Percentiles rank a stretch among this genome's conserved stretches.
Evolutionary conservation across 2,888 invertebrate species (phyloP).

Genomic region (Drosophila glabriapex): DNA sequence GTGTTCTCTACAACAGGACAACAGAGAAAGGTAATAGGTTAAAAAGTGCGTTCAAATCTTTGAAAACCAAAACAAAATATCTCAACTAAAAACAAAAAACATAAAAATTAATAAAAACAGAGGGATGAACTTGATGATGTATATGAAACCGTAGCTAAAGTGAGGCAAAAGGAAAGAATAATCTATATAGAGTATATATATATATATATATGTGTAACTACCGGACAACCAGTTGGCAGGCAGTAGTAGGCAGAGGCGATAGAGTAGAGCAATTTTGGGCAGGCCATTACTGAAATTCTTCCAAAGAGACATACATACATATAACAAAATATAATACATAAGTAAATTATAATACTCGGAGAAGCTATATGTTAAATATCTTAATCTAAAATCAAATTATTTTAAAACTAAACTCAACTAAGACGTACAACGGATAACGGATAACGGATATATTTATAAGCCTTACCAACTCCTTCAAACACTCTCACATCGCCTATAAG

Average conservation of each 20-base stretch:
- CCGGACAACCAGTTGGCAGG: constrained; percentile 48
- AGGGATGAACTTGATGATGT: constrained; percentile 28
- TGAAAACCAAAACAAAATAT: background rate
- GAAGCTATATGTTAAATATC: background rate
- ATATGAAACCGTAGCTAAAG: constrained; percentile 40
- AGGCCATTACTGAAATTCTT: constrained; percentile 45
- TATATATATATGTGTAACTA: constrained; percentile 29
- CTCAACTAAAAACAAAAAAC: constrained; percentile 1
- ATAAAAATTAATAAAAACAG: constrained; percentile 21
- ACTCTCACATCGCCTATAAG: background rate
- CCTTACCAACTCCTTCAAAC: constrained; percentile 40
- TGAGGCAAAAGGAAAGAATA: constrained; percentile 25
- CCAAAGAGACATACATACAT: constrained; percentile 27
- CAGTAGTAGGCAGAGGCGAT: constrained; percentile 55
- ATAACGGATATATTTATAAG: constrained; percentile 8
- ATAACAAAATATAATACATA: constrained; percentile 1
- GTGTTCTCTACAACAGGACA: constrained; percentile 76
- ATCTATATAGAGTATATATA: constrained; percentile 14
- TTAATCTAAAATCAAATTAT: constrained; percentile 15
- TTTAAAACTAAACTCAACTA: constrained; percentile 17
- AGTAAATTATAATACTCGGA: constrained; percentile 23
- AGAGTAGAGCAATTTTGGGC: constrained; percentile 35
- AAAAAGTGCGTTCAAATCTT: constrained; percentile 23
- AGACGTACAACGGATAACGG: constrained; percentile 5
- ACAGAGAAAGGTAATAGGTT: constrained; percentile 69